Evolutionary conservation across 1,140 invertebrate species (phyloP).

Genomic region (Atta texana): DNA sequence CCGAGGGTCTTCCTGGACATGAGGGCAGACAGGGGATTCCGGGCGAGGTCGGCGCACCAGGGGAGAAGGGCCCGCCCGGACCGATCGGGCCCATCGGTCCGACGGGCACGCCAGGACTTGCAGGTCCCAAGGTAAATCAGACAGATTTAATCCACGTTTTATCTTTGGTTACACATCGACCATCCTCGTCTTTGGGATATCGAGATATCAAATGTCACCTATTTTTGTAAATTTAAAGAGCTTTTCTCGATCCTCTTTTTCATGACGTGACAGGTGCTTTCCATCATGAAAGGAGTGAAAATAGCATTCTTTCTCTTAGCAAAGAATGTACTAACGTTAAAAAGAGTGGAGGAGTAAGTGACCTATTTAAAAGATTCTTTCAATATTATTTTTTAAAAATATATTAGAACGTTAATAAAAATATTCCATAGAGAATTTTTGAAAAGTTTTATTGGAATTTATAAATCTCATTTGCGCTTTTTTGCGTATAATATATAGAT

Average conservation of each 20-base stretch:
- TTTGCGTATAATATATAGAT: background rate
- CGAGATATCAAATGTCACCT: slow-evolving; percentile 30
- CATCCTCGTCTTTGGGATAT: background rate
- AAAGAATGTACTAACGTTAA: background rate
- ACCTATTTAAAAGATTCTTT: background rate
- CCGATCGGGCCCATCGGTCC: slow-evolving; percentile 90
- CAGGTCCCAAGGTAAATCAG: slow-evolving; percentile 90
- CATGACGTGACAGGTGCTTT: background rate
- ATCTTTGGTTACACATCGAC: slow-evolving; percentile 46
- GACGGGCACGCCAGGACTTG: slow-evolving; percentile 88
- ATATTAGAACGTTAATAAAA: background rate
- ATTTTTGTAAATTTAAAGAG: slow-evolving; percentile 16
- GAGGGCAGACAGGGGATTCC: slow-evolving; percentile 92
- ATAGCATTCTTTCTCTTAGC: background rate
- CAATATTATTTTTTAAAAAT: background rate
- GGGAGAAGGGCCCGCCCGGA: slow-evolving; percentile 89
- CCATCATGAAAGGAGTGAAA: background rate
- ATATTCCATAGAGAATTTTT: background rate
- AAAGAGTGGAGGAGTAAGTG: background rate
- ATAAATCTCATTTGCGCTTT: background rate
- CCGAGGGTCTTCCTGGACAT: slow-evolving; percentile 92
- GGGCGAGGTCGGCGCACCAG: slow-evolving; percentile 90
- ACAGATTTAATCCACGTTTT: slow-evolving; percentile 23
- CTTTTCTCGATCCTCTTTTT: slow-evolving; percentile 8
- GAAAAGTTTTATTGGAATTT: background rate